These are phyloP conservation scores for Pleuronectes platessa DNA, from an alignment of 2,113 vertebrate species.

Conservation along the genomic window DNA sequence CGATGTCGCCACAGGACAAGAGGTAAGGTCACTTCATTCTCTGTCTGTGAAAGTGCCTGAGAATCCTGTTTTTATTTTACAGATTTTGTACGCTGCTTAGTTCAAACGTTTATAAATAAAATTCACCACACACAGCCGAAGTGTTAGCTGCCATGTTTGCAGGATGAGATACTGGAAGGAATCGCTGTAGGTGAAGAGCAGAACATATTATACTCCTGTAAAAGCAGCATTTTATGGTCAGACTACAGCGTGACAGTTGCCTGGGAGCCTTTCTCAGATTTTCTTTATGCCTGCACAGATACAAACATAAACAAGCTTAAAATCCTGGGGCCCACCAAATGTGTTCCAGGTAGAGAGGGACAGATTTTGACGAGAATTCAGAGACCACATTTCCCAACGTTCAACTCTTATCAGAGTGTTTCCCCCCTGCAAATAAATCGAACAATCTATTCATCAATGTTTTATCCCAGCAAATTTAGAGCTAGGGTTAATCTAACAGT, in stretches of 20 bases:
- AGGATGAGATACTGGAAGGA: not conserved
- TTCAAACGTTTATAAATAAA: not conserved
- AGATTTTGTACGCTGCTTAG: not conserved
- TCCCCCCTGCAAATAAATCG: no score
- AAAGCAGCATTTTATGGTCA: not conserved
- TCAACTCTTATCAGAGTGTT: no score
- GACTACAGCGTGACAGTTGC: not conserved
- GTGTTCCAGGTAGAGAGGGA: no score
- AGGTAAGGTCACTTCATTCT: slow-evolving; percentile 79
- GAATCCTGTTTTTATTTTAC: no score
- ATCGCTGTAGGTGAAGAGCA: not conserved
- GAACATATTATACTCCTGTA: no score
- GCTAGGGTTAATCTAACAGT: not conserved
- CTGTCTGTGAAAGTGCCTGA: not conserved
- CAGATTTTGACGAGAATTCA: no score
- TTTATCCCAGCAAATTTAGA: not conserved
- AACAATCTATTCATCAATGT: not conserved
- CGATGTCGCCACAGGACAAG: slow-evolving; percentile 94
- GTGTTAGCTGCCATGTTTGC: not conserved
- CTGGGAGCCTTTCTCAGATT: not conserved
- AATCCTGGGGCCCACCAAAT: no score
- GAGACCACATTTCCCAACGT: no score
- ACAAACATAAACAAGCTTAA: no score
- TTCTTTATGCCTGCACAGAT: not conserved
- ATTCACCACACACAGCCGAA: not conserved